Evolutionary conservation across 2,113 vertebrate species (phyloP), one percentile per base, ranked within the genome.

Genomic region (Acinonyx jubatus): DNA sequence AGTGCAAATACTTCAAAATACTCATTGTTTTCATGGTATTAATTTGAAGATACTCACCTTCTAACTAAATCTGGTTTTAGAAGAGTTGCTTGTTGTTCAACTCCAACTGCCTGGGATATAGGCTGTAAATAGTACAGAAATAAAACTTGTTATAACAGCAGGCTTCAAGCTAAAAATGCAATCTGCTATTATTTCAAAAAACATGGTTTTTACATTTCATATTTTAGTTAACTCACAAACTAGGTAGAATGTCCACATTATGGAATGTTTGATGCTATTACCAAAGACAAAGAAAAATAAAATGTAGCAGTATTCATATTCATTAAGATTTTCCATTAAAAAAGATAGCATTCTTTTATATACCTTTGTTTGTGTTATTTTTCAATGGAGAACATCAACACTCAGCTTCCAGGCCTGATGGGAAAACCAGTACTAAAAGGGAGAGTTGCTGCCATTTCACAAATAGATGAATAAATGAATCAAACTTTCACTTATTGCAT

Each of bases 31-130:
- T 80, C 29, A 57, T 50, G 23, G 27, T 96, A 94, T 78, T 68
- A 78, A 89, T 41, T n/a, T 92, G 50, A 95, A 95, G 9, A 97
- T 63, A 98, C 97, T 98, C 94, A 98, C 98, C 97, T 95, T 92
- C 57, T 55, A 96, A 95, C 50, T 86, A 97, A 84, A 71, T 98
- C 98, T 14, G 92, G 86, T 81, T 98, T 98, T 89, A 95, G 97
- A 96, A 96, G 81, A 92, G 91, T 16, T 88, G 73, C 27, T 80
- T 98, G 97, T 31, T 97, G 97, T 73, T 99, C 98, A 81, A 55
- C 31, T 85, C 84, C 92, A 71, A 61, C 55, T 61, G 85, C 91
- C 83, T 98, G 97, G n/a, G 95, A 91, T 65, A 92, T 4, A 55
- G 93, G 73, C 97, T 98, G 83, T 57, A 96, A 97, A 92, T 5